Percentiles rank a stretch among this genome's conserved stretches.
Conservation (phyloP, 2,888 invertebrate genomes). For the Agapostemon virescens region DNA sequence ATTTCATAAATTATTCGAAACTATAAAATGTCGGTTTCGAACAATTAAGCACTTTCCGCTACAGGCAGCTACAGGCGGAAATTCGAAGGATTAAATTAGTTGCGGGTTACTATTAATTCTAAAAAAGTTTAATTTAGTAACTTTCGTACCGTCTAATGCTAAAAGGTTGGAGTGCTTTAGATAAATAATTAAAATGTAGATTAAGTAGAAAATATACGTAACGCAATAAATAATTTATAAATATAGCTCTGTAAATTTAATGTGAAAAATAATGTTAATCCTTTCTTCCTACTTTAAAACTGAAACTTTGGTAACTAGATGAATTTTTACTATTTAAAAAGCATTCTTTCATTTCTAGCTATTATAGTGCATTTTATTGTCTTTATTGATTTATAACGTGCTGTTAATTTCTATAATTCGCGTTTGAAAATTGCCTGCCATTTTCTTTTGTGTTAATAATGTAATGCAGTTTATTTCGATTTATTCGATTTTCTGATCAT, state of each 20-base stretch:
- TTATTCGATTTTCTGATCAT: background rate
- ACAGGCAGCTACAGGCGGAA: background rate
- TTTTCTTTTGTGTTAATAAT: too few species aligned
- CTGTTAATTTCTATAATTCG: background rate
- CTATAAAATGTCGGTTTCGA: constrained; percentile 30
- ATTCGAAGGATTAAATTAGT: constrained; percentile 14
- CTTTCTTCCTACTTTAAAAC: too few species aligned
- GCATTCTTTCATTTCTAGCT: background rate
- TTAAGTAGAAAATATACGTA: too few species aligned
- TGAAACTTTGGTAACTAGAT: background rate
- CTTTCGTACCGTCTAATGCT: background rate
- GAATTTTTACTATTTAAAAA: background rate
- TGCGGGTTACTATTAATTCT: background rate
- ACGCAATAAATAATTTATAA: too few species aligned
- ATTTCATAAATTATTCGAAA: constrained; percentile 43
- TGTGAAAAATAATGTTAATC: too few species aligned
- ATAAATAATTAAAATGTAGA: too few species aligned
- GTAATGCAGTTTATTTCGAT: background rate
- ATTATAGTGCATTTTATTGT: background rate
- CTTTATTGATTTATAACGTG: background rate
- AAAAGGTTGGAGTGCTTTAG: background rate
- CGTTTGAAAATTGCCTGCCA: background rate
- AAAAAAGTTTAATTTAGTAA: background rate
- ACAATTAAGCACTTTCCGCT: background rate
- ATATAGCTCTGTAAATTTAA: too few species aligned